Evolutionary conservation across 2,797 vertebrate species (phyloP).

Genomic region (Chelon auratus): DNA sequence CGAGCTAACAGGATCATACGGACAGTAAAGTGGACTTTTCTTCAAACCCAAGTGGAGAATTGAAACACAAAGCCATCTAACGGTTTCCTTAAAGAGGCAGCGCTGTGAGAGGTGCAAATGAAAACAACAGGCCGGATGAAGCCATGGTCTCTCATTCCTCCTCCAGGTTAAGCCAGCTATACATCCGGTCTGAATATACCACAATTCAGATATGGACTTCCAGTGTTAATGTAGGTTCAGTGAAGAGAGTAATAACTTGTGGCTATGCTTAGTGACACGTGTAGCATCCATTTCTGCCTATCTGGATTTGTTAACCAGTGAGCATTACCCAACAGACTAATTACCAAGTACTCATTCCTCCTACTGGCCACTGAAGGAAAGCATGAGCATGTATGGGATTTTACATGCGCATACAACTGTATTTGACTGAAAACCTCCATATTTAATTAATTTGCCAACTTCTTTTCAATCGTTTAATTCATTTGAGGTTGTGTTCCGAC

Average conservation of each 20-base stretch:
- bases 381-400: neutral
- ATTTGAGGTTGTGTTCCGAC: neutral
- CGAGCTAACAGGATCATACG: neutral
- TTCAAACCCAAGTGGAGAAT: neutral
- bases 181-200: neutral
- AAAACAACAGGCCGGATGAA: slow-evolving; percentile 26
- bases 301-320: neutral
- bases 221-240: neutral
- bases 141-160: slow-evolving; percentile 7
- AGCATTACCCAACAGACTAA: neutral
- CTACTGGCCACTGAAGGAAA: neutral
- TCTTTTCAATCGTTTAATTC: neutral
- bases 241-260: neutral
- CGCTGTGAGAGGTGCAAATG: slow-evolving; percentile 6
- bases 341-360: neutral
- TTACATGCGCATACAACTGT: neutral
- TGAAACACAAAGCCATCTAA: slow-evolving; percentile 30
- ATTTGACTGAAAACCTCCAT: neutral
- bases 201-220: neutral
- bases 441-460: neutral
- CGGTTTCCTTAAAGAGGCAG: slow-evolving; percentile 15
- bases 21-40: slow-evolving; percentile 15
- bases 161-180: slow-evolving; percentile 15
- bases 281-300: neutral
- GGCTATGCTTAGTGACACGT: neutral